Base-by-base conservation (phyloP, 1,140 invertebrate species). In the Marisa cornuarietis region DNA sequence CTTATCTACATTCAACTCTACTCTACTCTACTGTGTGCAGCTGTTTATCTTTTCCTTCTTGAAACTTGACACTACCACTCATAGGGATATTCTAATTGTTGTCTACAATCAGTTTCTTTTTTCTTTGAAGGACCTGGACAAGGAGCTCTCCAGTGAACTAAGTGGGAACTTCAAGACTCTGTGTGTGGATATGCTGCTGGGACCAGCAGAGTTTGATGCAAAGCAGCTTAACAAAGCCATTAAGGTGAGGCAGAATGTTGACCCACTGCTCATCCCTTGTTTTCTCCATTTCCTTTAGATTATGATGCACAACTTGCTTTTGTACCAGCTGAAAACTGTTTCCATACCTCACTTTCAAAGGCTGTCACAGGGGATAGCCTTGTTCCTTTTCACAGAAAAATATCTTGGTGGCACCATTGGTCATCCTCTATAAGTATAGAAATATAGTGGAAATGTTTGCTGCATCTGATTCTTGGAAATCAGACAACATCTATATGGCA, bases 201-300 rank as follows among this genome's bases (percentile, higher is more conserved):
- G 80, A 18, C 82, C 85, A 16, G 87, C 87, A 20, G 90, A 91
- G 66, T 91, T 90, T 85, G 91, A 91, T 86, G 91, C 91, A 42
- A 87, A 86, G 78, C 84, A 90, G 84, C 84, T 92, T n/a, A 80
- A 89, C 54, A 90, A 89, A 82, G 91, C 91, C 61, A 90, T 92
- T 54, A 90, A 90, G 86, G 89, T 91, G 77, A 79, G 49, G 31
- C 31, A 42, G 31, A 6, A 42, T 42, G 31, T 42, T 42, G 31
- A 42, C 31, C 31, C 31, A 42, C 31, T 42, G 31, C 31, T 42
- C 31, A 42, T 42, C 31, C 31, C 31, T 42, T 6, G 1, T 2
- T 42, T 42, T 42, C 31, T 42, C 31, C 31, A 42, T 42, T n/a
- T n/a, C n/a, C n/a, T n/a, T 42, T 42, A 42, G 6, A 42, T 42